Base-by-base conservation (phyloP, 1,140 invertebrate species). In the Nasonia longicornis region DNA sequence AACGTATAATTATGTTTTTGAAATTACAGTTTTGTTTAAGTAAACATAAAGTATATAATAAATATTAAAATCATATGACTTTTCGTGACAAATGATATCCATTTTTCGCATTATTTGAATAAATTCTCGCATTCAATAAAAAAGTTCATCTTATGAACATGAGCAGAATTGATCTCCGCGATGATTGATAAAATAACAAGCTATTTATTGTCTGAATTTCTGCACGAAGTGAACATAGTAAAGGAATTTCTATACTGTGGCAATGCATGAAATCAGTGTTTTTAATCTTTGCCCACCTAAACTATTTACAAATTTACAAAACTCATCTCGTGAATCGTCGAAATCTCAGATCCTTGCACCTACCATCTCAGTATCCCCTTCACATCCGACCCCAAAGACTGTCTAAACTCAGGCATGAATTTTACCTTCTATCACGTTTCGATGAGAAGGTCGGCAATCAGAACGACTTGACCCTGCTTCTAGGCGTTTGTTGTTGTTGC, bases 381-480 rank as follows among this genome's bases (percentile, higher is more conserved):
- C 45, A 31, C 42, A 48, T 8, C 20, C 3, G 52, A 6, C 16
- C 52, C 20, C 4, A 58, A 58, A 58, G 52, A 58, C 52, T 58
- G 6, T 20, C 14, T 58, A 58, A 69, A 12, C 11, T 29, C 26
- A 29, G 66, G 14, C 10, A 69, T 69, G 66, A 69, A 69, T 26
- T 76, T 80, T 76, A 81, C 73, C 48, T 76, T 12, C 48, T 38
- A 58, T 81, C 67, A 26, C 80, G 67, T 29, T 77, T 79, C 10
- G 38, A 11, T 48, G 71, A 77, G 3, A 84, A 86, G 52, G 77
- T 88, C 75, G 85, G 84, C 83, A 90, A 85, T 91, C 88, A 91
- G 85, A 91, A 91, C 7, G 90, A 91, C 70, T 91, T 90, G 35
- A 91, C 89, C 11, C 90, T 86, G 67, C 84, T 91, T 73, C 90